Base-by-base conservation (phyloP, 2,888 invertebrate genomes). In the Microplitis deprimator region DNA sequence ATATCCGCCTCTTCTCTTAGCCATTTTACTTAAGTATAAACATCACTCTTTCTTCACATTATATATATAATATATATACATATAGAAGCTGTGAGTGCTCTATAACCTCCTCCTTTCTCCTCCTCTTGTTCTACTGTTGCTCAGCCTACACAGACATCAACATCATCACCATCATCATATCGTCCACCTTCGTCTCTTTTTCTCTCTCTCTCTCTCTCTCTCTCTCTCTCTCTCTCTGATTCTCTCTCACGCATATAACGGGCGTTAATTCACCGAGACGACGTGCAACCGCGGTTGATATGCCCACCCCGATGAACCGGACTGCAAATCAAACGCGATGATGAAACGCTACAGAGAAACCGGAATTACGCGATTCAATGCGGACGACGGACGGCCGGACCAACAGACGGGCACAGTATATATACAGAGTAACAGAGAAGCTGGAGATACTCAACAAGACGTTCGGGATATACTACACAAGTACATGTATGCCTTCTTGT, bases 231-330 rank as follows among this genome's bases (percentile, higher is more conserved):
- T 17, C 17, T 17, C 13, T 59, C 6, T 59, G 17, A 17, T 5
- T 13, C 38, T 70, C 20, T 41, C 60, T 60, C 70, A 70, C 60
- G 77, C 79, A 77, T 79, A 78, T 77, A 80, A 79, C 81, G 79
- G 80, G 79, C 79, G 80, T 80, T 80, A 79, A 80, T 81, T 81
- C 79, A 80, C 77, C 79, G 79, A 77, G 80, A 73, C 77, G 79
- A 81, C 80, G 80, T 80, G 79, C 80, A 81, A 80, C 80, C 79
- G 79, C 79, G 79, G 80, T 80, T 81, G 79, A 81, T 81, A 79
- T 81, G 79, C 81, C 79, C 80, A 80, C 80, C 80, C 80, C 80
- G 81, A 79, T 81, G 80, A 79, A 80, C 81, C 79, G 80, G 81
- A 79, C 80, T 80, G 81, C 81, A 81, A 81, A 81, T 81, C 81